These are phyloP conservation scores for Bhutanitis thaidina DNA, from an alignment of 2,888 invertebrate species.

Conservation along the genomic window DNA sequence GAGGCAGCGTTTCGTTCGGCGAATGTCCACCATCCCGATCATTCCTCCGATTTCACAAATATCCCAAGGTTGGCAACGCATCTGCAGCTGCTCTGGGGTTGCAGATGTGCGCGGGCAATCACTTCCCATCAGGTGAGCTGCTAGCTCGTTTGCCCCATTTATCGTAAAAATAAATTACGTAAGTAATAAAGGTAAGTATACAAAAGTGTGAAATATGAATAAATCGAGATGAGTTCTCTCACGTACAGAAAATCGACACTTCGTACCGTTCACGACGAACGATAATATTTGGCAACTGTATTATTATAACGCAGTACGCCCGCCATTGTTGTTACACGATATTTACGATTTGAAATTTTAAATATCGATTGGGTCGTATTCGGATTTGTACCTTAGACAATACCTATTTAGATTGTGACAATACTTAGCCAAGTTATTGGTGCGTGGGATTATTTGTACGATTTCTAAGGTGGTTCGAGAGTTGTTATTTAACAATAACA, in stretches of 20 bases:
- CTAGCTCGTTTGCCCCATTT: too few species aligned
- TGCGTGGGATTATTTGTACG: neutral
- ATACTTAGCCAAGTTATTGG: neutral
- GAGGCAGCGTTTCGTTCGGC: too few species aligned
- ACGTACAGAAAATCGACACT: neutral
- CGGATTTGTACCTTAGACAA: neutral
- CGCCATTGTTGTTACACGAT: constrained; percentile 14
- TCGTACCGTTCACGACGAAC: constrained; percentile 1
- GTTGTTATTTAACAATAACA: neutral
- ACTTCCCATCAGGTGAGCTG: too few species aligned
- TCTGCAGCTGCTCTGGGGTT: too few species aligned
- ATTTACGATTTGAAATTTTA: constrained; percentile 9
- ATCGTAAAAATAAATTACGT: too few species aligned
- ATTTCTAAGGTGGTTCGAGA: neutral
- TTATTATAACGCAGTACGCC: constrained; percentile 4
- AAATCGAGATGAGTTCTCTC: neutral
- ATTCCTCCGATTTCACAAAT: too few species aligned
- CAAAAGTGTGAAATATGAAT: neutral
- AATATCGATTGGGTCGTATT: constrained; percentile 2
- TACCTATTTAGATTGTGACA: constrained; percentile 7
- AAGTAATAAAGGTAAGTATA: too few species aligned
- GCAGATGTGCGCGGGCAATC: too few species aligned
- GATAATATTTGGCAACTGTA: constrained; percentile 15
- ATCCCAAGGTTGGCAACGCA: too few species aligned
- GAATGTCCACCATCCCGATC: too few species aligned